Base-by-base conservation (phyloP, 1,140 invertebrate species). In the Nomia melanderi region DNA sequence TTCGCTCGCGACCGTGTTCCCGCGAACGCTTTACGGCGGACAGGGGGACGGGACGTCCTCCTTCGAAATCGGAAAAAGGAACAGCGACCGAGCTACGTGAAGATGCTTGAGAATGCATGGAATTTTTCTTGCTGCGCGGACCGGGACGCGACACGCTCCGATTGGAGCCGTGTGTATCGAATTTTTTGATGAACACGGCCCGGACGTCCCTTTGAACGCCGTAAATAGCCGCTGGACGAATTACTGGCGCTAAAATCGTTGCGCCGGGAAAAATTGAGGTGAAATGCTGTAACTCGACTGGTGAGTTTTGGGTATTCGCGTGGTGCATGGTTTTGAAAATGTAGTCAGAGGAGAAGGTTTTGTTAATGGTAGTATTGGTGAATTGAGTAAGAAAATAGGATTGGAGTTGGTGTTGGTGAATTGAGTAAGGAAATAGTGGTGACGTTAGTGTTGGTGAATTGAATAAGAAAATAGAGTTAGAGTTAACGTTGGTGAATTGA, bases 91-190 rank as follows among this genome's bases (percentile, higher is more conserved):
- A 1, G 23, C 17, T 31, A 1, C 23, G n/a, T 39, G 25, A 3
- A 12, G 33, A 41, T 65, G 27, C 44, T 65, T 65, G 25, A 25
- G 63, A 65, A 65, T 65, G 63, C 63, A 65, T 65, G 63, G 63
- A 65, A 65, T 65, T 65, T 65, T 47, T 27, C 25, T 12, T 11
- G 41, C 14, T n/a, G n/a, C n/a, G n/a, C 33, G 20, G 5, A n/a
- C 44, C 17, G 11, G 11, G 57, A 7, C 17, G 0, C 0, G 12
- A n/a, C 33, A 60, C 33, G 31, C 57, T 39, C n/a, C 57, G 57
- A 41, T 62, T 25, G 33, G 33, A 20, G n/a, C 20, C 14, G 27
- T 12, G 36, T n/a, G 39, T 27, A 41, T 64, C 62, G 62, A 64
- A 60, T 36, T 23, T 62, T 33, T 39, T n/a, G 33, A 62, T 62